Conservation (phyloP, 2,888 invertebrate species). For the Lasius fuliginosus region DNA sequence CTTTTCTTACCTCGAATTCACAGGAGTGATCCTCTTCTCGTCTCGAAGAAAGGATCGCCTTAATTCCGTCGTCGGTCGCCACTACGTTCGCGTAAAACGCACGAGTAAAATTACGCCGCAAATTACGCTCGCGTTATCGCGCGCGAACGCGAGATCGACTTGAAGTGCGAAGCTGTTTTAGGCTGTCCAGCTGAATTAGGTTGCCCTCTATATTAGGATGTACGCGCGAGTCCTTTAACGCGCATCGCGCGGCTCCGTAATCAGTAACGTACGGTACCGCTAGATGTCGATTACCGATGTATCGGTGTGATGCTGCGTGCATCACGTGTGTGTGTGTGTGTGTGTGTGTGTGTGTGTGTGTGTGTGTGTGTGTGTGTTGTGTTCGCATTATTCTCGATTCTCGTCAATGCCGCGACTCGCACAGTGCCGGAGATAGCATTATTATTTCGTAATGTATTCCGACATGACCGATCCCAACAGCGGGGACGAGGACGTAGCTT, state of each 20-base stretch:
- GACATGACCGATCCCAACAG: neutral
- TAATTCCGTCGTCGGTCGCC: neutral
- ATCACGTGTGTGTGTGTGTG: neutral
- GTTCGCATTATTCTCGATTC: constrained; percentile 4
- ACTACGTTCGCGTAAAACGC: neutral
- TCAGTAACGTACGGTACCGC: neutral
- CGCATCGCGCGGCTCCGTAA: neutral
- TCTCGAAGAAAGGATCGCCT: neutral
- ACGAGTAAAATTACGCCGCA: neutral
- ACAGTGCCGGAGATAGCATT: neutral
- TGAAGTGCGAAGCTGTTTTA: too few species aligned
- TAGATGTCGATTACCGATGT: neutral
- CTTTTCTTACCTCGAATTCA: neutral
- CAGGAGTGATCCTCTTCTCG: neutral
- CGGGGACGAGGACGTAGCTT: neutral
- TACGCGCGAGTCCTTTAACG: neutral
- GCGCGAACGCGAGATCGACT: neutral
- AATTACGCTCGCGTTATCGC: neutral
- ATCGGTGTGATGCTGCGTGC: neutral
- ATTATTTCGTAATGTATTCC: neutral
- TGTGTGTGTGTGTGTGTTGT: neutral
- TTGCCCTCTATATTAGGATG: neutral
- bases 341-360: neutral
- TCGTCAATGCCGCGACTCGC: neutral
- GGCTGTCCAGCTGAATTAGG: too few species aligned